Conservation (phyloP, 2,888 invertebrate species). For the Theodoxus fluviatilis region DNA sequence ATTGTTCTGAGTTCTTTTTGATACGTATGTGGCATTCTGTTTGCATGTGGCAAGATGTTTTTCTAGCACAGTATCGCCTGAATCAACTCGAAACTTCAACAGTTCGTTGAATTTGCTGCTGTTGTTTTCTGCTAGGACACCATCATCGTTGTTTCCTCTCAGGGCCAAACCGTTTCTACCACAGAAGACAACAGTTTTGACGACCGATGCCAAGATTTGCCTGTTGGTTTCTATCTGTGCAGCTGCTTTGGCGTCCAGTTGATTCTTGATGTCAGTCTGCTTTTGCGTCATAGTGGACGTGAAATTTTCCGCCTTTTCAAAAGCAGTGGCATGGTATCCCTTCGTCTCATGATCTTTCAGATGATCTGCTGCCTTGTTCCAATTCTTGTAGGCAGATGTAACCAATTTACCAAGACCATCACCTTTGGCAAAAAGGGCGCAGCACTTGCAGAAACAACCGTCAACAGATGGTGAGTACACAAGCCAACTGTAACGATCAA, state of each 20-base stretch:
- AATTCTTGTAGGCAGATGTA: background rate
- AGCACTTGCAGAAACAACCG: too few relatives aligned
- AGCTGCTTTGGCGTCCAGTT: background rate
- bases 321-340: background rate
- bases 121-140: constrained; percentile 19
- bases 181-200: constrained; percentile 35
- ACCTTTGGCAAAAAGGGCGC: too few relatives aligned
- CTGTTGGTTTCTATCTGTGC: constrained; percentile 27
- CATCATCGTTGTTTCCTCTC: constrained; percentile 26
- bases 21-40: constrained; percentile 28
- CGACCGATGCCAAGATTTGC: constrained; percentile 29
- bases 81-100: constrained; percentile 26
- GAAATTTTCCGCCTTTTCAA: background rate
- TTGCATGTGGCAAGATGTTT: constrained; percentile 26
- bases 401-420: background rate
- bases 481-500: too few relatives aligned
- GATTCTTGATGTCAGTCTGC: background rate
- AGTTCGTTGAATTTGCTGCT: constrained; percentile 34
- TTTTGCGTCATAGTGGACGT: background rate
- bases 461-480: too few relatives aligned
- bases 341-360: background rate
- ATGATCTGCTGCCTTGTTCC: background rate
- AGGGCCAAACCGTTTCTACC: constrained; percentile 34
- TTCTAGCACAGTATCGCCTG: constrained; percentile 26
- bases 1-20: constrained; percentile 36